Conservation (phyloP, 2,797 vertebrate species). For the Lepilemur ruficaudatus region DNA sequence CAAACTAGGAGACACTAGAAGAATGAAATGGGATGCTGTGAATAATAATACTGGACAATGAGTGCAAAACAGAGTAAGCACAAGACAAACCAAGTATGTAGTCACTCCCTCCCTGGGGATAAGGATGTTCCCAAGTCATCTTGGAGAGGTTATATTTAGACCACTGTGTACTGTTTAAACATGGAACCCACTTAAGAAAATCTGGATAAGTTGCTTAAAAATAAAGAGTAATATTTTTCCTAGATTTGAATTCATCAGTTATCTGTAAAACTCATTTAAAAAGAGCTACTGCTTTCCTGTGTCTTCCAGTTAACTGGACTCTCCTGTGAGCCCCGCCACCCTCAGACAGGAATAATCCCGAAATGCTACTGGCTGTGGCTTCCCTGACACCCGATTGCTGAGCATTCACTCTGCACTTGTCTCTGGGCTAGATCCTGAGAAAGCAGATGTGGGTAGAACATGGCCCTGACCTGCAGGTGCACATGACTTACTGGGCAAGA, state of each 20-base stretch:
- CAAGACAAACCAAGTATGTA: not conserved
- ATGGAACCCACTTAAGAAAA: not conserved
- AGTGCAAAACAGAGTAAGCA: not conserved
- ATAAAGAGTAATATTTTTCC: not conserved
- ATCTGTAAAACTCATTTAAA: not conserved
- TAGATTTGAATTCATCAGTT: not conserved
- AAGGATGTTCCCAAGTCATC: not conserved
- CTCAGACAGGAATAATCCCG: not conserved
- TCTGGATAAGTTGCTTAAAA: not conserved
- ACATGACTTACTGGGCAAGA: not conserved
- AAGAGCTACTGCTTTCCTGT: not conserved
- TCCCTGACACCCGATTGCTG: not conserved
- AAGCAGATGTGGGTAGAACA: not conserved
- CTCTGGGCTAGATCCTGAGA: not conserved
- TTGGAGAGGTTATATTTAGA: not conserved
- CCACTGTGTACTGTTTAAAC: not conserved
- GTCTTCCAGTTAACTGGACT: not conserved
- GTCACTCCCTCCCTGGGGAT: not conserved
- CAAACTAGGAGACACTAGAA: not conserved
- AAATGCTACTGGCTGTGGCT: not conserved
- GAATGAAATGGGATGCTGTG: not conserved
- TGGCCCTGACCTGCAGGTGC: not conserved
- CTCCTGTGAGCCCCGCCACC: not conserved
- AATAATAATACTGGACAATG: not conserved
- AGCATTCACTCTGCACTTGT: not conserved